Evolutionary conservation across 2,113 vertebrate genomes (phyloP), one percentile per base, ranked within the genome.

Genomic region (Boulengeromyrus knoepffleri): DNA sequence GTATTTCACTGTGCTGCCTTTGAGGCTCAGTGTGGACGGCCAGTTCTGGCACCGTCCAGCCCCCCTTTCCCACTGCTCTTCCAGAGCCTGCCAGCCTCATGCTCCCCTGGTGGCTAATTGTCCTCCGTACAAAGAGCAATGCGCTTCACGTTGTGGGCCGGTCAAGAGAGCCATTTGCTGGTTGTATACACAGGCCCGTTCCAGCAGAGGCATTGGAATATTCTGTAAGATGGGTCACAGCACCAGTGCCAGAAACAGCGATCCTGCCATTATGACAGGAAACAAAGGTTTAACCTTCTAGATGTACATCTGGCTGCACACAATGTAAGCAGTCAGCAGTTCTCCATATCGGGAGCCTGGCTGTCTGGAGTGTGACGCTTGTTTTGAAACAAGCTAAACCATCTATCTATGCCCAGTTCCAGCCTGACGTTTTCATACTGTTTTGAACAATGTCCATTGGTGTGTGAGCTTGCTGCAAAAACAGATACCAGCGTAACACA

Each of bases 31-130:
- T 92, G 85, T 92, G 95, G 93, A 90, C 91, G 91, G 93, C 90
- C 93, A 89, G 92, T 97, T 97, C 96, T 95, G 94, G 94, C 92
- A 95, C 91, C 89, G 92, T 96, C 96, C 94, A 91, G 89, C 89
- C 89, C 85, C 88, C 89, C 36, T 88, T 88, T 92, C 85, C 88
- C 85, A 53, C 13, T 19, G 49, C 42, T 24, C 62, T 56, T 85
- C 85, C 87, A 90, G 88, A 50, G 88, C 90, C 87, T 88, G 88
- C 88, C 49, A 74, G 89, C 88, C 87, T 49, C 93, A 90, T 93
- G 92, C 90, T 92, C 91, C 92, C 94, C 94, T 93, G 62, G 90
- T 91, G 92, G 91, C 92, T 27, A 93, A 95, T 96, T 96, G 95
- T 96, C 94, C 90, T 45, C 62, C 80, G 36, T 80, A 96, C 95